Base-by-base conservation (phyloP, 2,888 invertebrate genomes). In the Eupithecia exiguata region DNA sequence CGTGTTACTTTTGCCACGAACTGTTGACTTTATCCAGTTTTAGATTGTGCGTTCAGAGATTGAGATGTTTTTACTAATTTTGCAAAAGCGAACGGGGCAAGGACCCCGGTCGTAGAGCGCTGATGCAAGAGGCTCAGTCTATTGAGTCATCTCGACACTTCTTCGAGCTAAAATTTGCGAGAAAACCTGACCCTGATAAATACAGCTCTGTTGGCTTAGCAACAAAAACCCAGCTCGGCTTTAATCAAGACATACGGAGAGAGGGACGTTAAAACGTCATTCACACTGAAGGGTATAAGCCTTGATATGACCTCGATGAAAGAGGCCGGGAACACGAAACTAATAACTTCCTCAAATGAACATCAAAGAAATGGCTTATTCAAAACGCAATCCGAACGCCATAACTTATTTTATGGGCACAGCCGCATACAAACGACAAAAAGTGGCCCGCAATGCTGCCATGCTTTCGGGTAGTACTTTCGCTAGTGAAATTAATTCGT, bases 321-420 rank as follows among this genome's bases (percentile, higher is more conserved):
- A 77, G 58, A 75, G 74, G 58, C 68, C 71, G 76, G 73, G 72
- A 75, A 70, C 70, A 40, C 67, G 76, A 77, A 78, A 78, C 76
- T 72, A 75, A 78, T 76, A 76, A 78, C 76, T 74, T 74, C 78
- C 76, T 79, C 79, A 76, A 80, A 76, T 79, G 77, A 78, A 78
- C 80, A 79, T 80, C 79, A 80, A 80, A 78, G 70, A 74, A 79
- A 81, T 77, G 81, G 76, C 79, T 79, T 82, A 79, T 81, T 78
- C 78, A 75, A 75, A 80, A 75, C 78, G 77, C 79, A 74, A 83
- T 82, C 77, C 79, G 75, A 80, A 79, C 76, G 78, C 77, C 75
- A 78, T 82, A 81, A 84, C 79, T 79, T 80, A 77, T 71, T 83
- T 80, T 80, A 79, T 78, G 76, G 77, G 74, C 61, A 18, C 69